Evolutionary conservation across 1,140 invertebrate genomes (phyloP), one percentile per base, ranked within the genome.

Genomic region (Zaprionus camerounensis): DNA sequence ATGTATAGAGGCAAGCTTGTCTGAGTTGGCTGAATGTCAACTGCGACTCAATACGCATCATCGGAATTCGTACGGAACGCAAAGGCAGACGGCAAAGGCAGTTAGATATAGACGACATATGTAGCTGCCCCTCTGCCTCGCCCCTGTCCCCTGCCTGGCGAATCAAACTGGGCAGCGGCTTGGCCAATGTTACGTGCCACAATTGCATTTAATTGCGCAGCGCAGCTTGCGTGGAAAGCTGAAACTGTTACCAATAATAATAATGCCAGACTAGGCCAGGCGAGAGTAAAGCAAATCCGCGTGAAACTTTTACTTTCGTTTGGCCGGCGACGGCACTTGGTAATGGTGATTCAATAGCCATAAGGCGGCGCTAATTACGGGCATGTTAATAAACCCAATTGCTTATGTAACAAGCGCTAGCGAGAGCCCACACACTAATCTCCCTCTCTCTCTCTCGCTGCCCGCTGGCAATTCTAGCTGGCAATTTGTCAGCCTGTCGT

Each of bases 121-220:
- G 38, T 7, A 2, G 38, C 13, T 13, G 36, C 36, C 36, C 36
- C 36, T 15, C 13, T 38, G 12, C 12, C 34, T 12, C 11, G 7
- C 34, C 7, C 34, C 34, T 24, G 3, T 4, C 11, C 38, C 13
- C 46, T 22, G 11, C 9, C 20, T 31, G 34, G 53, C 17, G 36
- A 53, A 44, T 69, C 76, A 63, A 38, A 20, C 24, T 41, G 22
- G 34, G 13, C 67, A 22, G 46, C 63, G 68, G 69, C 83, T 84
- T 84, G 82, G 67, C 82, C 82, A 84, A 84, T 56, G 82, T 81
- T 84, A 84, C 82, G 82, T 84, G 82, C 81, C 64, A 63, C 61
- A 46, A 66, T 70, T 71, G 78, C 65, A 81, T 84, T 76, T 76
- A 88, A 87, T 81, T 83, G 83, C 72, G 83, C 41, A n/a, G 80